Percentiles rank a stretch among this genome's conserved stretches.
These are phyloP conservation scores for Hozukius guyotensis DNA, from an alignment of 2,797 vertebrate genomes.

Conservation along the genomic window DNA sequence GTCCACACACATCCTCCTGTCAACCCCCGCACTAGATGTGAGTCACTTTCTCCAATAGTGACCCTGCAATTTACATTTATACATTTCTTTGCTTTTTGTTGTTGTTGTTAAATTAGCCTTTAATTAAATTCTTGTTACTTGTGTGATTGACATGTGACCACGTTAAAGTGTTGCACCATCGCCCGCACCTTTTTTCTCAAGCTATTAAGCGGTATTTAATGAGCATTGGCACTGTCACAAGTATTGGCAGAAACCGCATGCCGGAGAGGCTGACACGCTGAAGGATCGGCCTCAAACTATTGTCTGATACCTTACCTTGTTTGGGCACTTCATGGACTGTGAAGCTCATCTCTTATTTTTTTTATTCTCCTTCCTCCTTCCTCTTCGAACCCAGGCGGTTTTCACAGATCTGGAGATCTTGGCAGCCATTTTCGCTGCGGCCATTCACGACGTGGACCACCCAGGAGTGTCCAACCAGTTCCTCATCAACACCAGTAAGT, in stretches of 20 bases:
- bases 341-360: neutral
- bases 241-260: constrained; percentile 15
- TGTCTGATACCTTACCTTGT: constrained; percentile 15
- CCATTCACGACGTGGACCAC: constrained; percentile 98
- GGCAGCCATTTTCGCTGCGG: constrained; percentile 96
- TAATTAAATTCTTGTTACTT: neutral
- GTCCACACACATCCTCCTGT: constrained; percentile 96
- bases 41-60: constrained; percentile 57
- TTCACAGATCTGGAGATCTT: constrained; percentile 98
- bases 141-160: neutral
- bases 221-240: constrained; percentile 5
- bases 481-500: constrained; percentile 99
- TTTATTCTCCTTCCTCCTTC: constrained; percentile 2
- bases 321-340: neutral
- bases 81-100: neutral
- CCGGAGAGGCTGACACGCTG: constrained; percentile 18
- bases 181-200: constrained; percentile 8
- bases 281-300: neutral
- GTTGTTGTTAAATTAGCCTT: neutral
- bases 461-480: constrained; percentile 99
- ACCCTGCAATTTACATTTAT: neutral
- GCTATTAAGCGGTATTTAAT: constrained; percentile 1
- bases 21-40: constrained; percentile 95
- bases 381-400: constrained; percentile 86
- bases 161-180: neutral